Base-by-base conservation (phyloP, 2,888 invertebrate genomes). In the Polia nebulosa region DNA sequence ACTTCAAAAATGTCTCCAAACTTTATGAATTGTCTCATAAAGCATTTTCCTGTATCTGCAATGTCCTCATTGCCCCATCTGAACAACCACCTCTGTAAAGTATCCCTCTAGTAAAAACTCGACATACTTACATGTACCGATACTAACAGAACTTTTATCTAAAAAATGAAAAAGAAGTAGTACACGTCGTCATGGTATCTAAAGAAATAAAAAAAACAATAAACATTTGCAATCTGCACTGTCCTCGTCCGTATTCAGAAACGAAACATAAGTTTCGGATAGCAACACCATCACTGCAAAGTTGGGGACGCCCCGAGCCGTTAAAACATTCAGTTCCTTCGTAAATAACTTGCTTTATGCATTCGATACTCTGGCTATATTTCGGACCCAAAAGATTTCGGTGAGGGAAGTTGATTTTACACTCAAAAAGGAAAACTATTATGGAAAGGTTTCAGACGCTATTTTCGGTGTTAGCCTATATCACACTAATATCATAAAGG, bases 241-340 rank as follows among this genome's bases (percentile, higher is more conserved):
- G 36, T 45, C 20, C 39, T 53, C 27, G 69, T 49, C 34, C 55
- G 47, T 63, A 64, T 76, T 61, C 68, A 61, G 77, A 74, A 65
- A 73, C 70, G 59, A 72, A 66, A 83, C 75, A 79, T 73, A 84
- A 81, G 83, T 87, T 87, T 80, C 67, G 69, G 76, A 80, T 64
- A 68, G 61, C 77, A 81, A 83, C 68, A 81, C 78, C 80, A 80
- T 85, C 81, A 71, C 74, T 45, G 68, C 72, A 76, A 87, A 87
- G 80, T 86, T 86, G 70, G 72, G 68, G 79, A 80, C 76, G 83
- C 84, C 85, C 57, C 72, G 61, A 78, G 85, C 82, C 63, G 79
- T 85, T 86, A 80, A 84, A 85, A 83, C 76, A 81, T 75, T 77
- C 83, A 83, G 79, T 70, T 81, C 81, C 76, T 72, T 80, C 76